Base-by-base conservation (phyloP, 2,888 invertebrate genomes). In the Lamellibrachia columna region DNA sequence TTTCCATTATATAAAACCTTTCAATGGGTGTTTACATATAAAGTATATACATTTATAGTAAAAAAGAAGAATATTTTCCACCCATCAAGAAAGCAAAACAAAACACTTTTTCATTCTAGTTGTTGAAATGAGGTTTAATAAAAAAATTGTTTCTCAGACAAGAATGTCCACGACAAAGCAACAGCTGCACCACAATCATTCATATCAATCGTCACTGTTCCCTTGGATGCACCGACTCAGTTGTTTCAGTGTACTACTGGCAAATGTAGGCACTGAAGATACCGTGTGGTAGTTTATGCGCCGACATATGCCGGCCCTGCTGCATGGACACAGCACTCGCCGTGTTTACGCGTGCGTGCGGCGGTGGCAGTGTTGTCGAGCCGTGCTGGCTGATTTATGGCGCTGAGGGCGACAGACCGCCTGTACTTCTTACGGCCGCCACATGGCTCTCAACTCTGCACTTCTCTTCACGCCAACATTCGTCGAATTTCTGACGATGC, bases 261-360 rank as follows among this genome's bases (percentile, higher is more conserved):
- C 75, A 75, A 75, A 6, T 22, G 75, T 22, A 75, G 22, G 75
- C 40, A 40, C 22, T 3, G 75, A 11, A 75, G 22, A 6, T 22
- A 75, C 22, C 22, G 75, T 75, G 75, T 15, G 75, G 75, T n/a
- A n/a, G n/a, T 75, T 22, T 75, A 75, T 75, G 75, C 75, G 22
- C 22, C 22, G 75, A 22, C 75, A 22, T 6, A 22, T 15, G 22
- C 6, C 75, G 75, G 75, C 22, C 15, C 75, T 75, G 75, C 22
- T 22, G 75, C 75, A 9, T 1, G 9, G 55, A 55, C 7, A 55
- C 3, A 7, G 7, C 8, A 55, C 55, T 7, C 7, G 22, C 6
- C n/a, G 75, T 75, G 75, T 75, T 75, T 75, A 75, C 75, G n/a
- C 75, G 75, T 75, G 75, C 75, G 75, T 75, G 75, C 75, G 75